Evolutionary conservation across 1,140 invertebrate species (phyloP), one percentile per base, ranked within the genome.

Genomic region (Nasonia giraulti): DNA sequence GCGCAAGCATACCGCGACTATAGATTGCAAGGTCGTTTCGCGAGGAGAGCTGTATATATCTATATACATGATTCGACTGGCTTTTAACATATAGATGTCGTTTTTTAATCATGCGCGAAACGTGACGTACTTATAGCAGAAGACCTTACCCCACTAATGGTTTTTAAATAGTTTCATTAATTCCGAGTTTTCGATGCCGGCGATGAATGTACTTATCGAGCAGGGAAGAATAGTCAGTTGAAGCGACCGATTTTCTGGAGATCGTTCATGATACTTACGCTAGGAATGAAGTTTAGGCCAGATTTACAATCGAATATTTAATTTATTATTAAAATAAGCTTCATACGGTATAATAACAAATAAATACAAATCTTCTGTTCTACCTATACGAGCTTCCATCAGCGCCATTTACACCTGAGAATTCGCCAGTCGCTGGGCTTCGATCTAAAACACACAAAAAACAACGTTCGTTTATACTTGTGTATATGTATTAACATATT

Each of bases 371-470:
- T 10, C 27, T 31, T 73, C 71, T 69, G 44, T 55, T 33, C 14
- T n/a, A 50, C 1, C 27, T 75, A 75, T 40, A 62, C 14, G 2
- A 27, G 66, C 62, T 55, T 75, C n/a, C 40, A 11, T 44, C 7
- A 62, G 1, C 8, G 37, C 12, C 82, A 83, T 68, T 77, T 77
- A 47, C 62, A 14, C 2, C 23, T 17, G 17, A 47, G 68, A 40
- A 17, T 44, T n/a, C 31, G 8, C 33, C 10, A 14, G 62, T 83
- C 12, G 74, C 12, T 87, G 86, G 20, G 89, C 86, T 62, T 90
- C 87, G 0, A 81, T 77, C 89, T 90, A 76, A 5, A 86, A 89
- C 74, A 71, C 20, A 73, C 66, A 66, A 0, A 31, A 66, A 7
- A 75, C 37, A 27, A 1, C 27, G 27, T 27, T 27, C 27, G 27